A percentile compares a stretch with the other conserved stretches of the same genome.
Evolutionary conservation across 1,140 invertebrate species (phyloP).

Genomic region (Calephelis nemesis): DNA sequence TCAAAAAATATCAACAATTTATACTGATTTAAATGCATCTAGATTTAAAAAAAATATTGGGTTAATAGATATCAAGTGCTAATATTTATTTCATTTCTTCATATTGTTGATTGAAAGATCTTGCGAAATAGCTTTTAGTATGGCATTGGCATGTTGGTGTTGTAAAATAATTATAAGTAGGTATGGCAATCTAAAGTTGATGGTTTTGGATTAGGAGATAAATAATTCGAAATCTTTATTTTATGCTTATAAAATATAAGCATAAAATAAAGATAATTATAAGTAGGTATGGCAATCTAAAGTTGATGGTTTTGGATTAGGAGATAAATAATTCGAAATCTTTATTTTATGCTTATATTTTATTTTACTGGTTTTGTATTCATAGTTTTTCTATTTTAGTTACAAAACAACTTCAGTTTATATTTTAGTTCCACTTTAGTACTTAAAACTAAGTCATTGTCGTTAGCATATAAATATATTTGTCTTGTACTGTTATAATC

Average conservation of each 20-base stretch:
- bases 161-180: no score
- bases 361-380: slow-evolving; percentile 75
- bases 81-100: no score
- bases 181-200: no score
- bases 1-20: no score
- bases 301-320: neutral
- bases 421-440: slow-evolving; percentile 66
- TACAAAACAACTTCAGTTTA: slow-evolving; percentile 71
- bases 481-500: slow-evolving; percentile 1
- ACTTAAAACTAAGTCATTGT: slow-evolving; percentile 74
- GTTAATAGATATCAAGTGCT: no score
- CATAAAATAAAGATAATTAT: no score
- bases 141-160: no score
- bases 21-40: no score
- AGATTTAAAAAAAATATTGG: no score
- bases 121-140: no score
- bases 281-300: no score
- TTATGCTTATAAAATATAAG: slow-evolving; percentile 57
- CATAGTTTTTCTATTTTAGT: slow-evolving; percentile 72
- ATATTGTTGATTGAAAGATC: no score
- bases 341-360: slow-evolving; percentile 54
- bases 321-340: slow-evolving; percentile 6
- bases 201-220: neutral
- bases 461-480: slow-evolving; percentile 34
- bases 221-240: slow-evolving; percentile 21